Evolutionary conservation across 1,140 invertebrate species (phyloP).

Genomic region (Polypedilum pembai): DNA sequence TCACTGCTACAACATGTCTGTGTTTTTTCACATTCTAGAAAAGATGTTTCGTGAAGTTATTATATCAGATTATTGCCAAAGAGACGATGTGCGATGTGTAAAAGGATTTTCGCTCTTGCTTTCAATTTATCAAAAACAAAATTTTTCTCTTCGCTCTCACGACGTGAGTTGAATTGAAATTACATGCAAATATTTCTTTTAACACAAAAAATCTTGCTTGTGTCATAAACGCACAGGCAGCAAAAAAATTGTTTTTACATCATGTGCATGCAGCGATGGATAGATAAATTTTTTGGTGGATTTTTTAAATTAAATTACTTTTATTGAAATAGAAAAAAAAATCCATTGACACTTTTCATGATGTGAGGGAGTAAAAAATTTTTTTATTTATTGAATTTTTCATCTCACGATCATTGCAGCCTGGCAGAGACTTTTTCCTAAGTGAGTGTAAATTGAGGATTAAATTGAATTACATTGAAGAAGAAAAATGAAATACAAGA

Average conservation of each 20-base stretch:
- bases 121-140: constrained; percentile 14
- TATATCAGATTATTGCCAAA: background rate
- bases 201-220: background rate
- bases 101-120: background rate
- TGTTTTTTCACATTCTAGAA: background rate
- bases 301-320: constrained; percentile 6
- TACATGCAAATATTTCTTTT: constrained; percentile 8
- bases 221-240: background rate
- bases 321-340: background rate
- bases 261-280: background rate
- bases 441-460: no score
- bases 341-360: background rate
- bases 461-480: no score
- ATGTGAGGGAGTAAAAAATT: no score
- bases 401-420: no score
- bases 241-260: background rate
- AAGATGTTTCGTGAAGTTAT: constrained; percentile 13
- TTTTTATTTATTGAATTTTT: no score
- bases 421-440: no score
- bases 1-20: background rate
- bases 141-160: background rate
- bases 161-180: constrained; percentile 12
- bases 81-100: background rate
- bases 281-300: background rate
- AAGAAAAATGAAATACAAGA: no score